Conservation (phyloP, 2,888 invertebrate genomes). For the Cerastis leucographa region DNA sequence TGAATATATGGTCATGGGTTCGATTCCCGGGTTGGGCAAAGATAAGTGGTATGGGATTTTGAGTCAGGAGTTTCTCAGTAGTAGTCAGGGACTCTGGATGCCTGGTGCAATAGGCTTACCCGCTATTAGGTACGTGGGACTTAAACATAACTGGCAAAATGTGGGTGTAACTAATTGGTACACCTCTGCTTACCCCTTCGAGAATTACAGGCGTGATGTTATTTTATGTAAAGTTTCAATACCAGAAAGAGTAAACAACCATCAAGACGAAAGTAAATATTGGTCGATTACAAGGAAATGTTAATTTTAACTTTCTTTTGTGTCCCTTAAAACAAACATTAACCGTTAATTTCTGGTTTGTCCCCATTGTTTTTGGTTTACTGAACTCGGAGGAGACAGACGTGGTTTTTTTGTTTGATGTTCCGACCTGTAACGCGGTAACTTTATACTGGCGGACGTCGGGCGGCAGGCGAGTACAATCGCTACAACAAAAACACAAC, state of each 20-base stretch:
- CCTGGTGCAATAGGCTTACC: too few species aligned
- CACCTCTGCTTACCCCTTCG: too few species aligned
- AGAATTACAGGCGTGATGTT: too few species aligned
- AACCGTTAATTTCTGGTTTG: constrained; percentile 74
- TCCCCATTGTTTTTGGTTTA: constrained; percentile 79
- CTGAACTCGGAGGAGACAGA: constrained; percentile 74
- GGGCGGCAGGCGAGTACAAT: constrained; percentile 64
- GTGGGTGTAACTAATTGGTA: too few species aligned
- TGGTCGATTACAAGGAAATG: constrained; percentile 38
- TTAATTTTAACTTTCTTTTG: constrained; percentile 42
- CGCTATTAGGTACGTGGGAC: too few species aligned
- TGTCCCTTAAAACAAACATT: constrained; percentile 61
- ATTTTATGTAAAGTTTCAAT: constrained; percentile 13
- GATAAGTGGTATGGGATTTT: too few species aligned
- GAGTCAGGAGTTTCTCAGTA: too few species aligned
- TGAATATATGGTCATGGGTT: too few species aligned
- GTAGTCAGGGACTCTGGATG: too few species aligned
- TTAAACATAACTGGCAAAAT: too few species aligned
- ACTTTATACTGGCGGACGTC: constrained; percentile 71
- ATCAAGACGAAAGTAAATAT: constrained; percentile 41
- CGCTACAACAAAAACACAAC: constrained; percentile 72
- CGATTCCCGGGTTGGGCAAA: too few species aligned
- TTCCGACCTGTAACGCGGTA: constrained; percentile 74
- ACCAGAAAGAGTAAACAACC: constrained; percentile 39
- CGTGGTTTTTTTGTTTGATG: constrained; percentile 72